phyloP scores from a whole-genome alignment of 2,888 invertebrate genomes.

The Melanostoma scalare region DNA sequence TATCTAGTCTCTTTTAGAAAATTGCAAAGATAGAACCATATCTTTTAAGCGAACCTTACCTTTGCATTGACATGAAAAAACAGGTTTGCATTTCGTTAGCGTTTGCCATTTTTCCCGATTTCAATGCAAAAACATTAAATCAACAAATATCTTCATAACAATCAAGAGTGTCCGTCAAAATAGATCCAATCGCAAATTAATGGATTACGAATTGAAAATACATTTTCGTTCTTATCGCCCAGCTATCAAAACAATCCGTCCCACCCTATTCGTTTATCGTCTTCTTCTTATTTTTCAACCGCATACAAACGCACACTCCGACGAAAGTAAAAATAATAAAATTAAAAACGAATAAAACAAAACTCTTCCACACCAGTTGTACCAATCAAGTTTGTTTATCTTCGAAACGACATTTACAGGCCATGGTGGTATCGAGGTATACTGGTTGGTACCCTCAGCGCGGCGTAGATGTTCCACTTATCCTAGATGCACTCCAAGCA shows the following conservation, averaged over 20 bases:
- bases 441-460: conserved; percentile 23
- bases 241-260: not conserved
- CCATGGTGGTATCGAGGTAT: conserved; percentile 6
- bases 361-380: conserved; percentile 41
- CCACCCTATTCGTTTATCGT: not conserved
- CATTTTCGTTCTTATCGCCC: not conserved
- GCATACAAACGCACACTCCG: not conserved
- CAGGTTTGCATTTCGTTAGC: no score
- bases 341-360: not conserved
- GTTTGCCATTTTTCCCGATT: no score
- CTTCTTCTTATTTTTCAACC: not conserved
- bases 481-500: conserved; percentile 32
- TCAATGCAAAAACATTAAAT: no score
- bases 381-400: conserved; percentile 40
- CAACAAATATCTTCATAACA: conserved; percentile 14
- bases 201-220: conserved; percentile 13
- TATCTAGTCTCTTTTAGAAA: no score
- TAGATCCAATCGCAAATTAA: conserved; percentile 31
- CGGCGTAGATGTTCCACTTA: conserved; percentile 50
- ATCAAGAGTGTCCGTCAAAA: conserved; percentile 25
- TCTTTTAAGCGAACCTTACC: no score
- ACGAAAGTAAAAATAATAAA: conserved; percentile 23
- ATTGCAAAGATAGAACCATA: no score
- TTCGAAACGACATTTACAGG: conserved; percentile 19
- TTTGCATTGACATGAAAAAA: no score